phyloP scores from a whole-genome alignment of 2,797 vertebrate genomes.

The Botia kubotai region DNA sequence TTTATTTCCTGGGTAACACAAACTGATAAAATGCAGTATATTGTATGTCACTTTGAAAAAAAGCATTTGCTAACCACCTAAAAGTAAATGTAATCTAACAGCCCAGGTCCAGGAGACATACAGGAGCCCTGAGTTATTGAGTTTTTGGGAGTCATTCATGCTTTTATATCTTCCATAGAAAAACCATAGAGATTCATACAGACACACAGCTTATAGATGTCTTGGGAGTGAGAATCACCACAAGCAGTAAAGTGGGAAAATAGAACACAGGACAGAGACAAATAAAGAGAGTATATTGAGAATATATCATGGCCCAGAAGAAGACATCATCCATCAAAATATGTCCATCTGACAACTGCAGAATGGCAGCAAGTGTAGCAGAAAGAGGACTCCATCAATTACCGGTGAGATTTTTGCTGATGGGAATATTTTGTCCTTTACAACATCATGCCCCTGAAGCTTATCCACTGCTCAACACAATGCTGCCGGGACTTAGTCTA shows the following conservation, averaged over 20 bases:
- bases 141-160: constrained; percentile 27
- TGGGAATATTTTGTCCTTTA: constrained; percentile 53
- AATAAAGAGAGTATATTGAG: constrained; percentile 30
- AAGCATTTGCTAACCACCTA: constrained; percentile 1
- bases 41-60: background rate
- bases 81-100: background rate
- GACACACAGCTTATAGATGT: background rate
- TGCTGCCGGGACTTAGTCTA: constrained; percentile 27
- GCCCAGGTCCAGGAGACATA: background rate
- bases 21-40: background rate
- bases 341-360: constrained; percentile 52
- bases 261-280: background rate
- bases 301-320: constrained; percentile 56
- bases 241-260: constrained; percentile 30
- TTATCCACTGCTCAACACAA: constrained; percentile 28
- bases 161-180: background rate
- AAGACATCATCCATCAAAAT: constrained; percentile 63
- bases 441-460: constrained; percentile 41
- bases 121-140: constrained; percentile 8
- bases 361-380: constrained; percentile 56
- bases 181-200: background rate
- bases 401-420: constrained; percentile 41
- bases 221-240: constrained; percentile 9
- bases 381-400: constrained; percentile 53
- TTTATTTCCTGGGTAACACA: no score